These are phyloP conservation scores for Capreolus pygargus DNA, from an alignment of 2,113 vertebrate genomes.

Conservation along the genomic window DNA sequence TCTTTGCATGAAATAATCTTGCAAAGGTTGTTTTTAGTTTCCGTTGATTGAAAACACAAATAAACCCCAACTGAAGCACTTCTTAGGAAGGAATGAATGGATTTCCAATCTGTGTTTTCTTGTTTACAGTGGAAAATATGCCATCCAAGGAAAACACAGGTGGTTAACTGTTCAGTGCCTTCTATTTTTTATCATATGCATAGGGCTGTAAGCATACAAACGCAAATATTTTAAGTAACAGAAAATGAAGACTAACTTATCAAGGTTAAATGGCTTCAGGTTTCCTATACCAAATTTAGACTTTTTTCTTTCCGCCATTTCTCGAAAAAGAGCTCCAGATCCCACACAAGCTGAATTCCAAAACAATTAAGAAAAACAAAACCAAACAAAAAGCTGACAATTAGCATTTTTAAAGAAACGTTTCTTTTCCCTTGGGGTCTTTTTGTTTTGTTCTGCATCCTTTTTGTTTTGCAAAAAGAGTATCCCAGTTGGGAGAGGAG, in stretches of 20 bases:
- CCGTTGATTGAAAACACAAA: constrained; percentile 51
- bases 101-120: constrained; percentile 64
- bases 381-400: neutral
- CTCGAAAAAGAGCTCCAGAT: neutral
- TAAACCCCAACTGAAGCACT: neutral
- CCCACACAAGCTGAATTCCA: neutral
- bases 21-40: constrained; percentile 26
- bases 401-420: neutral
- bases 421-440: neutral
- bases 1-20: neutral
- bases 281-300: neutral
- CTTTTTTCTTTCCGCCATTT: neutral
- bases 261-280: neutral
- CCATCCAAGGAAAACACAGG: constrained; percentile 57
- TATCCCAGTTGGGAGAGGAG: neutral
- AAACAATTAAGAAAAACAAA: neutral
- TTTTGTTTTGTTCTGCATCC: neutral
- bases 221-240: constrained; percentile 45
- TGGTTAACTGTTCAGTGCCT: neutral
- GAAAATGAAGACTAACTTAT: constrained; percentile 44
- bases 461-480: constrained; percentile 8
- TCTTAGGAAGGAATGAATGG: constrained; percentile 49
- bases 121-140: constrained; percentile 60
- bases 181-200: constrained; percentile 59
- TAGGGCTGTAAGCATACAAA: neutral